Base-by-base conservation (phyloP, 2,888 invertebrate species). In the Heliconius aoede region DNA sequence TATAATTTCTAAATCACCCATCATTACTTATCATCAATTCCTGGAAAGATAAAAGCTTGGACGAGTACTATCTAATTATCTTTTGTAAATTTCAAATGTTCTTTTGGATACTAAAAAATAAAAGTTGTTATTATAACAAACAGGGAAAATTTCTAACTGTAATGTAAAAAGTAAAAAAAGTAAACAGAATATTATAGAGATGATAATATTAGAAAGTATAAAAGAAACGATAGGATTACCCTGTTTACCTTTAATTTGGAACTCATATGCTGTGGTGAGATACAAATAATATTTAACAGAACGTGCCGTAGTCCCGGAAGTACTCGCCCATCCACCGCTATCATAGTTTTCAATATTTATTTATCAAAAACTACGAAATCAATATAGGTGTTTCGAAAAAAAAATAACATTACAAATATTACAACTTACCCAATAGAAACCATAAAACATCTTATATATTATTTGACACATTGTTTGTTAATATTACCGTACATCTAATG, bases 351-450 rank as follows among this genome's bases (percentile, higher is more conserved):
- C 86, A 90, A 92, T 92, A 89, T 90, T 92, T 90, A 92, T 91
- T 93, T 94, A 94, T 94, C 92, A 94, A 94, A 94, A 94, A 93
- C 94, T 94, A 94, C 94, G 85, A 87, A 85, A 91, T 69, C n/a
- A 91, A 89, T 88, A 83, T 91, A 89, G 87, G 90, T 85, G 88
- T 88, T 81, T 88, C 85, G n/a, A 89, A 90, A 90, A 91, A 46
- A 90, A 89, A 90, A 83, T 89, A 91, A 91, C 88, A 91, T 88
- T 94, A 92, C 91, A 93, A 90, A 91, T 90, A 90, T 90, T 91
- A 91, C 90, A 86, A 88, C 85, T 72, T 28, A 85, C 36, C 7
- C 84, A 85, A 85, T 86, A 85, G 87, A 84, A 85, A 86, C 88
- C 85, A 86, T 82, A 84, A 60, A 72, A 72, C 83, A 79, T n/a